These are phyloP conservation scores for Chirona hameri DNA, from an alignment of 2,888 invertebrate genomes.

Conservation along the genomic window DNA sequence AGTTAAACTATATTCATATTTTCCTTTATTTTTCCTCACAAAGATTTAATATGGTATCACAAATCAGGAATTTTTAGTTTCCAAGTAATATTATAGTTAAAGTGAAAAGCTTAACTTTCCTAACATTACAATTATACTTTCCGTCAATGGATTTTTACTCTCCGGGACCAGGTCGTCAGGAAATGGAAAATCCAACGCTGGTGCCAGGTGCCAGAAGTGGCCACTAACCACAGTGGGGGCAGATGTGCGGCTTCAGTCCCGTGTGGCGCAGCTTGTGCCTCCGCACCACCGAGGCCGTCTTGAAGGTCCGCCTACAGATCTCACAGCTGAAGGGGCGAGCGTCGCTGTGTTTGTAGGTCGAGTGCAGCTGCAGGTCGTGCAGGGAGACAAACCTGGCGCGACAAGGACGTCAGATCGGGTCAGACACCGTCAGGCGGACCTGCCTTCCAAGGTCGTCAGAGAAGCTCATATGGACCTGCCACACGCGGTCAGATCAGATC, in stretches of 20 bases:
- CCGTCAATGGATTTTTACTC: too few species aligned
- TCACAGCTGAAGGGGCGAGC: background rate
- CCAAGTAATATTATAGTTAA: too few species aligned
- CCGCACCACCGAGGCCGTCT: background rate
- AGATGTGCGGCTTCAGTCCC: background rate
- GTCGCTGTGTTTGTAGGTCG: background rate
- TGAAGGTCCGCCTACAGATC: background rate
- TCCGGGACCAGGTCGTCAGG: too few species aligned
- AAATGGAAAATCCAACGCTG: background rate
- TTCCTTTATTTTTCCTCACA: too few species aligned
- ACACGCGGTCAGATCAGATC: background rate
- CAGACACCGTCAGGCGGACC: too few species aligned
- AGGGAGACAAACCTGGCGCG: background rate
- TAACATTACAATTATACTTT: background rate
- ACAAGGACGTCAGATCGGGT: too few species aligned
- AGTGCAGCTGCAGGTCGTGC: constrained; percentile 5
- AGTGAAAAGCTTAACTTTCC: too few species aligned
- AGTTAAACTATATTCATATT: too few species aligned
- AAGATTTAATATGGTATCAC: background rate
- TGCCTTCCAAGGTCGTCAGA: too few species aligned
- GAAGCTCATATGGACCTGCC: too few species aligned
- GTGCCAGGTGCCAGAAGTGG: background rate
- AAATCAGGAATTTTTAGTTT: background rate
- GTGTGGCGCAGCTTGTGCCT: background rate
- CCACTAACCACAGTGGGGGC: background rate